Evolutionary conservation across 2,888 invertebrate genomes (phyloP).

Genomic region (Acronicta aceris): DNA sequence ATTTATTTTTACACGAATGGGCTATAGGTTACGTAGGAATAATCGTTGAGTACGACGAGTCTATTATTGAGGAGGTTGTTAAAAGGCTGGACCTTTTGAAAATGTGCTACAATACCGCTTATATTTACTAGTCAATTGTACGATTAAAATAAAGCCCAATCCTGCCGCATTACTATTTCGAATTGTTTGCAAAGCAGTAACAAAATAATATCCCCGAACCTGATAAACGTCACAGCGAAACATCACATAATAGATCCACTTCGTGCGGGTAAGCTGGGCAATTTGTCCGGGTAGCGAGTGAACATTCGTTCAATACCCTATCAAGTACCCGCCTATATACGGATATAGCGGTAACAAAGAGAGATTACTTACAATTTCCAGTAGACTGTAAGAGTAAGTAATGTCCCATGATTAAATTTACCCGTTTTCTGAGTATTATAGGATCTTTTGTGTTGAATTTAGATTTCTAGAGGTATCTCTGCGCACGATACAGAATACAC

Average conservation of each 20-base stretch:
- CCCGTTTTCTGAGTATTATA: conserved; percentile 12
- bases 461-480: conserved; percentile 4
- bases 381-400: conserved; percentile 37
- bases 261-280: conserved; percentile 52
- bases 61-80: no score
- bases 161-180: neutral
- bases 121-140: no score
- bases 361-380: conserved; percentile 58
- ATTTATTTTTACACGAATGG: no score
- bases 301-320: conserved; percentile 62
- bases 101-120: no score
- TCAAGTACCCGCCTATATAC: conserved; percentile 53
- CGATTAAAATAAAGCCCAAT: no score
- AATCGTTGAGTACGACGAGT: no score
- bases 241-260: conserved; percentile 61
- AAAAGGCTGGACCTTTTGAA: no score
- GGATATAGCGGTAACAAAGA: conserved; percentile 57
- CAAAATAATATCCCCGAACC: conserved; percentile 34
- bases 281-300: conserved; percentile 57
- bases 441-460: conserved; percentile 7
- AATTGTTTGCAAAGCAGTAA: conserved; percentile 18
- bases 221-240: conserved; percentile 51
- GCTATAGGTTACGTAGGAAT: no score
- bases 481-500: conserved; percentile 19
- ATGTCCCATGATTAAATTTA: conserved; percentile 49